These are phyloP conservation scores for Hydrozoanthus gracilis DNA, from an alignment of 92 coral and sea anemone genomes.

Conservation along the genomic window DNA sequence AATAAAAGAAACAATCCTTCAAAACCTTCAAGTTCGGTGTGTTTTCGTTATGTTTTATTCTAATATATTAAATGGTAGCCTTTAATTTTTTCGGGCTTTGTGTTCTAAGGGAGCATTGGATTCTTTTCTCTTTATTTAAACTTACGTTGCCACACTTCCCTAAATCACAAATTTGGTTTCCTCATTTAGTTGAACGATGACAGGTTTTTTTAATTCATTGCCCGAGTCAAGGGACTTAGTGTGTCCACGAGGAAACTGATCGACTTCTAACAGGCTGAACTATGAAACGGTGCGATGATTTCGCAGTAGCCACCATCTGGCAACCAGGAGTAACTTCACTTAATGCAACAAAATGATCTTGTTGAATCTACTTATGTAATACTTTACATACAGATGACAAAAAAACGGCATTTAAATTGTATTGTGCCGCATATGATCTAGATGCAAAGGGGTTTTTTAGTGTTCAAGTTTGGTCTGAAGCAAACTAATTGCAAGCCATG, in stretches of 20 bases:
- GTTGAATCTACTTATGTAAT: conserved; percentile 11
- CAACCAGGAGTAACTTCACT: conserved; percentile 12
- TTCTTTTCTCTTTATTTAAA: too few species aligned
- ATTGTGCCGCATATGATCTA: neutral
- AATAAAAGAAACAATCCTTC: too few species aligned
- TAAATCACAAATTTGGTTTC: conserved; percentile 3
- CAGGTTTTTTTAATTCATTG: conserved; percentile 18
- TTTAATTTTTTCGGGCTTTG: too few species aligned
- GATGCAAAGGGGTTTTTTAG: neutral
- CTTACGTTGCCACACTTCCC: too few species aligned
- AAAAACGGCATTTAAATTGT: neutral
- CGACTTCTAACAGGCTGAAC: conserved; percentile 14
- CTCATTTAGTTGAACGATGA: conserved; percentile 23
- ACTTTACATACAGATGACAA: neutral
- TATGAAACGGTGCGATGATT: neutral
- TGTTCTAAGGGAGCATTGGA: too few species aligned
- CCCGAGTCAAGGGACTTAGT: neutral
- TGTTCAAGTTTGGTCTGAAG: too few species aligned
- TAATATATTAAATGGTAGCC: too few species aligned
- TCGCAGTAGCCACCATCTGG: conserved; percentile 15
- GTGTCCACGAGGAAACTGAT: neutral
- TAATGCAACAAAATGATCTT: neutral
- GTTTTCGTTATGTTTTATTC: too few species aligned
- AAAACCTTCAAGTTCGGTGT: too few species aligned
- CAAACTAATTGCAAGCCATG: neutral